A percentile compares a stretch with the other conserved stretches of the same genome.
Evolutionary conservation across 1,140 invertebrate species (phyloP).

Genomic region (Linepithema humile): DNA sequence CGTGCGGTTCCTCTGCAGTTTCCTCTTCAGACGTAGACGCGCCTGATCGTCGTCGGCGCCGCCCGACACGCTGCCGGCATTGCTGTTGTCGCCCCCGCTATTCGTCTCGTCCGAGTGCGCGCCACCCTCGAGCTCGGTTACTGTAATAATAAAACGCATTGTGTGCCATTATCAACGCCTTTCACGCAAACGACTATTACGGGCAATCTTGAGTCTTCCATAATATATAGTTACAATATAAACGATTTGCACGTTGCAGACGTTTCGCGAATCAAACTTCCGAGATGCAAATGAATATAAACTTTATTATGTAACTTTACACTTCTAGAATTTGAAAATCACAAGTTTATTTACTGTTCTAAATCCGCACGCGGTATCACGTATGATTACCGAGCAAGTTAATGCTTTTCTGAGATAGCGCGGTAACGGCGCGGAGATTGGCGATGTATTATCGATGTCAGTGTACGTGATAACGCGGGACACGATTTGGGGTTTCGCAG

Average conservation of each 20-base stretch:
- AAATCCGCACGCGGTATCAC: background rate
- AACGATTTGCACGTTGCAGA: background rate
- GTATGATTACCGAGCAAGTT: background rate
- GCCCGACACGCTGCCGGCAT: slow-evolving; percentile 88
- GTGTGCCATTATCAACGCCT: slow-evolving; percentile 31
- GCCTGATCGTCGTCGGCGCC: slow-evolving; percentile 93
- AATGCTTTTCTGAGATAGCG: background rate
- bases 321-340: background rate
- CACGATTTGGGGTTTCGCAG: slow-evolving; percentile 44
- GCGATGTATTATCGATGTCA: slow-evolving; percentile 38
- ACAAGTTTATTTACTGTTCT: background rate
- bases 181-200: slow-evolving; percentile 22
- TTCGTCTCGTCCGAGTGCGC: slow-evolving; percentile 91
- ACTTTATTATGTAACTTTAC: too few relatives aligned
- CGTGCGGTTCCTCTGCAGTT: slow-evolving; percentile 98
- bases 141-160: slow-evolving; percentile 69
- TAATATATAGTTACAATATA: background rate
- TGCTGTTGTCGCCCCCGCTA: slow-evolving; percentile 92
- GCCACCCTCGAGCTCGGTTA: slow-evolving; percentile 85
- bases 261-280: background rate
- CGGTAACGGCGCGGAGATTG: background rate
- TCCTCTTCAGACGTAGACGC: slow-evolving; percentile 95
- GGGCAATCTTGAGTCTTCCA: slow-evolving; percentile 10
- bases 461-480: slow-evolving; percentile 35
- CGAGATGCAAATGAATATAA: too few relatives aligned